Conservation (phyloP, 2,113 vertebrate species). For the Malurus melanocephalus region DNA sequence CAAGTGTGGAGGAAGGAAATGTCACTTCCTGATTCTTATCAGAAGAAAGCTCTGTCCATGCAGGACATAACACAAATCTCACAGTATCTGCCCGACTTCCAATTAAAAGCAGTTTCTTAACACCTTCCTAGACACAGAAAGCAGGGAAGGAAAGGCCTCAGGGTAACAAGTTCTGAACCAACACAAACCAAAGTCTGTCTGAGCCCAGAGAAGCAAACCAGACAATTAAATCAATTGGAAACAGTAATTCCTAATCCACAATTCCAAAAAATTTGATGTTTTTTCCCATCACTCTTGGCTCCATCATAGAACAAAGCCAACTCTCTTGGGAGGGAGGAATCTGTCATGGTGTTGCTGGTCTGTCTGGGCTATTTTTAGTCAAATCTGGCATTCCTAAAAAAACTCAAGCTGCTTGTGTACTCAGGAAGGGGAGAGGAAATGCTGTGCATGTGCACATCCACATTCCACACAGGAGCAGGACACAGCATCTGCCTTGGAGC, state of each 20-base stretch:
- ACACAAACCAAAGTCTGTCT: not conserved
- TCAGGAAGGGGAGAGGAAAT: not conserved
- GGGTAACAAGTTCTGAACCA: not conserved
- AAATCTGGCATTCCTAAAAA: not conserved
- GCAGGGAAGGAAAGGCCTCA: not conserved
- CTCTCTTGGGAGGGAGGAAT: not conserved
- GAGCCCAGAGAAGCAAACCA: not conserved
- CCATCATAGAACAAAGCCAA: not conserved
- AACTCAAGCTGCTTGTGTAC: not conserved
- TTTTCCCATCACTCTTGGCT: not conserved
- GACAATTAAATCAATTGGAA: not conserved
- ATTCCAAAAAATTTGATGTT: no score
- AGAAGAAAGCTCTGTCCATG: not conserved
- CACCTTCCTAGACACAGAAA: not conserved
- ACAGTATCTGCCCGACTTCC: not conserved
- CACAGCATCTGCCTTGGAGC: not conserved
- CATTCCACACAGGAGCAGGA: not conserved
- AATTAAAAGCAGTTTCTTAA: not conserved
- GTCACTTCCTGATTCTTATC: not conserved
- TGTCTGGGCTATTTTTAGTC: conserved; percentile 6
- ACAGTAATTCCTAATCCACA: not conserved
- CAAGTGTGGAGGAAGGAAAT: not conserved
- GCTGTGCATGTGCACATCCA: not conserved
- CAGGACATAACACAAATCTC: not conserved
- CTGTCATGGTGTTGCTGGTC: not conserved